Conservation (phyloP, 2,888 invertebrate genomes). For the Cantharis nigra region DNA sequence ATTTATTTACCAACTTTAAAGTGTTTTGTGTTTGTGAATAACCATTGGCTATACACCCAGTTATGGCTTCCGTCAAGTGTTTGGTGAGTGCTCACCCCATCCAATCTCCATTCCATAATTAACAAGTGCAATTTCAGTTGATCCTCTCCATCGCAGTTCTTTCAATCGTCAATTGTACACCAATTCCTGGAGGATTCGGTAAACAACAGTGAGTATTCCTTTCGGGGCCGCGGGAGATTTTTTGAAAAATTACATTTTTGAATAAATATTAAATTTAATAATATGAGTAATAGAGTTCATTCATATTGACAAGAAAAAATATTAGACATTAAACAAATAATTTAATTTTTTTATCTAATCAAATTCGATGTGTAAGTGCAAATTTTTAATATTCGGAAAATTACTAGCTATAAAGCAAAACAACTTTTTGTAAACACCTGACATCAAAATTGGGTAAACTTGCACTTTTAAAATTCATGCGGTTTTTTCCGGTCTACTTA, state of each 20-base stretch:
- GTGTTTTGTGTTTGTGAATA: constrained; percentile 37
- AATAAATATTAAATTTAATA: too few species aligned
- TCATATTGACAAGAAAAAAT: too few species aligned
- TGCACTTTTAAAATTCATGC: not conserved
- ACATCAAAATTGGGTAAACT: not conserved
- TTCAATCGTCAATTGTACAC: constrained; percentile 31
- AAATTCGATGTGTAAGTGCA: too few species aligned
- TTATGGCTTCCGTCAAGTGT: constrained; percentile 38
- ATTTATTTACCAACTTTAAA: constrained; percentile 14
- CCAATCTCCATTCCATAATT: not conserved
- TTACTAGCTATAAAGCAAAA: too few species aligned
- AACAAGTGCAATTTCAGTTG: constrained; percentile 23
- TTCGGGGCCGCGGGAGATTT: not conserved
- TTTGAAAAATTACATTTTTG: not conserved
- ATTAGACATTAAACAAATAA: too few species aligned
- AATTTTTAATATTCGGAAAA: too few species aligned
- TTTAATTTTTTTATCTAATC: too few species aligned
- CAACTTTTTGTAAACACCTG: too few species aligned
- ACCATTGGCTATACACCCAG: constrained; percentile 15
- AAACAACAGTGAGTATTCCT: constrained; percentile 35
- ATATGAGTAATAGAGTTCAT: too few species aligned
- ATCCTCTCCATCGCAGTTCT: constrained; percentile 30
- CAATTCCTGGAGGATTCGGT: constrained; percentile 33
- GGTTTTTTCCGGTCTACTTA: not conserved
- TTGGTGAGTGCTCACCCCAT: constrained; percentile 32